phyloP scores from a whole-genome alignment of 64 coral and sea anemone genomes.

The Catalaphyllia jardinei region DNA sequence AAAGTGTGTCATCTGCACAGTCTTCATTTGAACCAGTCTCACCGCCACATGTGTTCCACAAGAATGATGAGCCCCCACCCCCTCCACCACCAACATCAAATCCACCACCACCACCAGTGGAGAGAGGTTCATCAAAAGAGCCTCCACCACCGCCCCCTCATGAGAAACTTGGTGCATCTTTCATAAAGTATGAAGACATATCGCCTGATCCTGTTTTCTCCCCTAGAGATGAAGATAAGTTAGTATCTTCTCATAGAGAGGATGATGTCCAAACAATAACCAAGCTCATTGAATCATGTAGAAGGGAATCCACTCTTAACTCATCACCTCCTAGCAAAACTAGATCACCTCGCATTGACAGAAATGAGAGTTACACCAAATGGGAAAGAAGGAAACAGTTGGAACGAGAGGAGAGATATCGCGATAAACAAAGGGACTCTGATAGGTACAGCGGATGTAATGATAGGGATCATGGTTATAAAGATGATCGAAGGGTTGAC shows the following conservation, averaged over 20 bases:
- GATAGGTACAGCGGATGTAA: not conserved
- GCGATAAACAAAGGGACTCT: conserved; percentile 61
- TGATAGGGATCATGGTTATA: conserved; percentile 51
- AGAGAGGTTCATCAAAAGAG: conserved; percentile 26
- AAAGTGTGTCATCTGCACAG: conserved; percentile 63
- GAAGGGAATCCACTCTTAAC: not conserved
- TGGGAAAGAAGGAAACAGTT: conserved; percentile 28
- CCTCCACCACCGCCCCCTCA: conserved; percentile 60
- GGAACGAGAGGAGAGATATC: conserved; percentile 43
- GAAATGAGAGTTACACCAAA: conserved; percentile 41
- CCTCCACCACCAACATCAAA: conserved; percentile 59
- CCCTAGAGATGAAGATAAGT: conserved; percentile 58
- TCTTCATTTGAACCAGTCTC: conserved; percentile 95
- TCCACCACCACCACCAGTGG: conserved; percentile 13
- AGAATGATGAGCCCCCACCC: conserved; percentile 69
- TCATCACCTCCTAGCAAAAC: conserved; percentile 24
- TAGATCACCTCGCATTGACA: conserved; percentile 25
- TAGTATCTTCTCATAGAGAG: not conserved
- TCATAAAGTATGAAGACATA: conserved; percentile 85
- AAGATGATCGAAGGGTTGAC: conserved; percentile 66
- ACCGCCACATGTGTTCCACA: conserved; percentile 61
- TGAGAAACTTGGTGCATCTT: conserved; percentile 57
- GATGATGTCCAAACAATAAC: not conserved
- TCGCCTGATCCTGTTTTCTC: conserved; percentile 81
- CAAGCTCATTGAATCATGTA: conserved; percentile 13